Evolutionary conservation across 1,140 invertebrate species (phyloP).

Genomic region (Papilio polyxenes): DNA sequence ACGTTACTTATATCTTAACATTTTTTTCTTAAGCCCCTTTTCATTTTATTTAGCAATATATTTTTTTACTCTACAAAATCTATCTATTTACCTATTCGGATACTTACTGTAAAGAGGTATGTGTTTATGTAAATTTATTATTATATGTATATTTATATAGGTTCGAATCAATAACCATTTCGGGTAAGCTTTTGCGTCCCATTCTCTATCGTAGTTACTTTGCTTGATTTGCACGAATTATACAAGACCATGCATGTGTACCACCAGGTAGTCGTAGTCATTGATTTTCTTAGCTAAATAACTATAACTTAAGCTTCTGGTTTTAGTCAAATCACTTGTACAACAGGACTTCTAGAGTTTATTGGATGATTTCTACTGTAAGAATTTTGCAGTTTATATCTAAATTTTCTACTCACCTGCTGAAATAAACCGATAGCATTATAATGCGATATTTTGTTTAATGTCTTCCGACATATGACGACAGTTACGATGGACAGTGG

Average conservation of each 20-base stretch:
- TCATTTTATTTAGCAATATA: slow-evolving; percentile 23
- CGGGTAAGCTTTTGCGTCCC: too few relatives aligned
- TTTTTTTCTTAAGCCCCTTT: slow-evolving; percentile 16
- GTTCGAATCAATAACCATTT: too few relatives aligned
- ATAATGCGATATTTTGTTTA: background rate
- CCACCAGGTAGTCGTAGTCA: background rate
- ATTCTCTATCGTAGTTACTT: too few relatives aligned
- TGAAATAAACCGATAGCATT: background rate
- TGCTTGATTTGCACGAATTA: too few relatives aligned
- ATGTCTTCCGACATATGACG: background rate
- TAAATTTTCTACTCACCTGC: background rate
- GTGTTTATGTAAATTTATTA: too few relatives aligned
- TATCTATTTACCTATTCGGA: background rate
- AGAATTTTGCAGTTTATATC: background rate
- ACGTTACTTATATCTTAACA: slow-evolving; percentile 33
- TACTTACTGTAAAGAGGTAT: background rate
- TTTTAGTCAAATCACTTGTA: background rate
- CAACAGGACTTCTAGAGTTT: background rate
- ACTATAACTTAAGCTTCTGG: background rate
- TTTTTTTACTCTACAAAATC: background rate
- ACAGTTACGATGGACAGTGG: slow-evolving; percentile 37
- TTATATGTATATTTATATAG: too few relatives aligned
- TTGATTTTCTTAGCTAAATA: background rate
- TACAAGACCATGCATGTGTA: too few relatives aligned
- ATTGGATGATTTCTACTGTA: background rate